Evolutionary conservation across 2,888 invertebrate genomes (phyloP), one percentile per base, ranked within the genome.

Genomic region (Habroteleia sp.): DNA sequence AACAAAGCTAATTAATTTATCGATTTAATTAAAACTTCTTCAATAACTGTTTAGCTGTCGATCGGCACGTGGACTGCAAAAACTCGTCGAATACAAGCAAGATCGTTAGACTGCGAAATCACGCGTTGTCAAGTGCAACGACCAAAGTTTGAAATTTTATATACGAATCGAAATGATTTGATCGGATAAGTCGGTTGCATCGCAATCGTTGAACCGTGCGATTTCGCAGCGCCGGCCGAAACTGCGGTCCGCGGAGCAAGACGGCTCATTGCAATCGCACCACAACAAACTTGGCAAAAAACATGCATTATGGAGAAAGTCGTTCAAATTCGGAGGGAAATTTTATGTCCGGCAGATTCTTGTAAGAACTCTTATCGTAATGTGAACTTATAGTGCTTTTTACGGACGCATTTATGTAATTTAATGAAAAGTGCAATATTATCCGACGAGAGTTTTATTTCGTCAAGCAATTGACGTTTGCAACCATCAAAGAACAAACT

Each of bases 261-360:
- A 56, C 54, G 27, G 17, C 31, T 41, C 41, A 6, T 13, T 68
- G 68, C 58, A 68, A 68, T 68, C 62, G 63, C 33, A 41, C 63
- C 48, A 37, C 50, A 58, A 42, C 68, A 35, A 50, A 60, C 27
- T 42, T 27, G 7, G 23, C 41, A 56, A 72, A 72, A 52, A 72
- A 65, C 72, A 65, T 65, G 72, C 65, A 65, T 73, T 58, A 65
- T 60, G 72, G 72, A 73, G 72, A 73, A 73, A 73, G 72, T 65
- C 72, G 72, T 65, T 73, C 52, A 73, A 73, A 73, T 73, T 73
- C 63, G 72, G 72, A 65, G 58, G 62, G 72, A 65, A 73, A 65
- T 73, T 73, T 65, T 42, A 62, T 41, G 52, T 54, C 35, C 41
- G 33, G 58, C 52, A 50, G 52, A 58, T 11, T 71, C 54, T 71